These are phyloP conservation scores for Dunckerocampus dactyliophorus DNA, from an alignment of 2,113 vertebrate species.

Conservation along the genomic window DNA sequence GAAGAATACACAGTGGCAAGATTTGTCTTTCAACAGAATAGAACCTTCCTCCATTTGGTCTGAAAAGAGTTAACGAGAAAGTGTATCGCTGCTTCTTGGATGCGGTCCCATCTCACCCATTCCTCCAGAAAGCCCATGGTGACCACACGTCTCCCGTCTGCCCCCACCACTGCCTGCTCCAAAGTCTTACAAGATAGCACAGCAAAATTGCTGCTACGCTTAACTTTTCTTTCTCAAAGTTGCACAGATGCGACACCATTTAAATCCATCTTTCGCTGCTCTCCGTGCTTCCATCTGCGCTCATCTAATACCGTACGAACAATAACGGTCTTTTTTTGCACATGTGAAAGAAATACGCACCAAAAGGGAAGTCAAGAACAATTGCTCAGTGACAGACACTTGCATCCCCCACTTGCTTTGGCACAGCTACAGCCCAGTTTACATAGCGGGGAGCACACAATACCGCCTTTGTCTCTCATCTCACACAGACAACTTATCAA, in stretches of 20 bases:
- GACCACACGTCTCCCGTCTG: slow-evolving; percentile 53
- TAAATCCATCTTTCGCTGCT: not conserved
- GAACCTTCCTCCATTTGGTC: slow-evolving; percentile 12
- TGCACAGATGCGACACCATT: slow-evolving; percentile 1
- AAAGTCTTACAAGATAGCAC: slow-evolving; percentile 42
- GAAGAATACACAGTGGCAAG: not conserved
- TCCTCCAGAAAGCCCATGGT: slow-evolving; percentile 62
- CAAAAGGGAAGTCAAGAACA: slow-evolving; percentile 44
- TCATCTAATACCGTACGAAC: not conserved
- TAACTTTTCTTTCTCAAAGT: slow-evolving; percentile 15
- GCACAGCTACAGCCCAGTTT: slow-evolving; percentile 47
- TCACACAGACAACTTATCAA: slow-evolving; percentile 38
- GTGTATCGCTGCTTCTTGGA: slow-evolving; percentile 38
- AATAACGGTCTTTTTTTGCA: slow-evolving; percentile 13
- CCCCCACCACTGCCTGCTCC: slow-evolving; percentile 34
- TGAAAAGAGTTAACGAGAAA: slow-evolving; percentile 40
- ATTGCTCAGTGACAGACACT: slow-evolving; percentile 48
- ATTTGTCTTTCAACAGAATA: slow-evolving; percentile 13
- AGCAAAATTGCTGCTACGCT: slow-evolving; percentile 31
- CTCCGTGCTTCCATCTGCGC: not conserved
- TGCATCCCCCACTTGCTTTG: slow-evolving; percentile 41
- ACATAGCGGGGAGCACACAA: slow-evolving; percentile 49
- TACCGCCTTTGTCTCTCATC: slow-evolving; percentile 48
- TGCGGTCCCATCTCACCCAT: slow-evolving; percentile 39
- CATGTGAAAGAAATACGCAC: slow-evolving; percentile 22